Evolutionary conservation across 2,888 invertebrate species (phyloP).

Genomic region (Galerucella nymphaeae): DNA sequence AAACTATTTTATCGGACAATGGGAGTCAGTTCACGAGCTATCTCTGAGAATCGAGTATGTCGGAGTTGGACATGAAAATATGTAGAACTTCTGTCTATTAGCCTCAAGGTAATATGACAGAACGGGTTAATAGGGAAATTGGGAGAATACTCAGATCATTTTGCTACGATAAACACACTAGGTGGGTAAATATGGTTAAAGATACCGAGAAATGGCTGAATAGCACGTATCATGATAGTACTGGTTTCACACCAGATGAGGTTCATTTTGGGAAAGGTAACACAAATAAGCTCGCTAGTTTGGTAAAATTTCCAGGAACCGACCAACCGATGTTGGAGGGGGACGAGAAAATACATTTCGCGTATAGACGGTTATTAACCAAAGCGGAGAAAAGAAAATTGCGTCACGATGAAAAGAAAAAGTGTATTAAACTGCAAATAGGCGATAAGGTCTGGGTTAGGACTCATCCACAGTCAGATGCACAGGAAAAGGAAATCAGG

Average conservation of each 20-base stretch:
- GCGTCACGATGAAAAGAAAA: slow-evolving; percentile 6
- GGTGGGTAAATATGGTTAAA: slow-evolving; percentile 14
- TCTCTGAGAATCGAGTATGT: background rate
- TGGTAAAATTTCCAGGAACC: background rate
- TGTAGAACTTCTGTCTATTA: slow-evolving; percentile 27
- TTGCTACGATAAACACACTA: slow-evolving; percentile 18
- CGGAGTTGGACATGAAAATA: slow-evolving; percentile 1
- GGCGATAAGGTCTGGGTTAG: slow-evolving; percentile 10
- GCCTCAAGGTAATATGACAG: slow-evolving; percentile 26
- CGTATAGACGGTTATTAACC: background rate
- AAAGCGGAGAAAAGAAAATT: slow-evolving; percentile 17
- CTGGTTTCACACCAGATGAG: slow-evolving; percentile 14
- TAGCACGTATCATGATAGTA: slow-evolving; percentile 8
- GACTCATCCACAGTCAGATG: slow-evolving; percentile 12
- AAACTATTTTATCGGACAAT: slow-evolving; percentile 14
- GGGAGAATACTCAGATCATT: background rate
- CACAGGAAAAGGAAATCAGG: slow-evolving; percentile 17
- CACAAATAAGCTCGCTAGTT: background rate
- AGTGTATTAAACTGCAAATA: background rate
- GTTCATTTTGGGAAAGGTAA: slow-evolving; percentile 24
- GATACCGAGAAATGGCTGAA: slow-evolving; percentile 19
- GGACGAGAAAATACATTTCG: background rate
- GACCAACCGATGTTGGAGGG: too few relatives aligned
- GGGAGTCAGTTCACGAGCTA: slow-evolving; percentile 19
- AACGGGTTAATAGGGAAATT: slow-evolving; percentile 15